Evolutionary conservation across 2,113 vertebrate genomes (phyloP).

Genomic region (Catharus fuscescens): DNA sequence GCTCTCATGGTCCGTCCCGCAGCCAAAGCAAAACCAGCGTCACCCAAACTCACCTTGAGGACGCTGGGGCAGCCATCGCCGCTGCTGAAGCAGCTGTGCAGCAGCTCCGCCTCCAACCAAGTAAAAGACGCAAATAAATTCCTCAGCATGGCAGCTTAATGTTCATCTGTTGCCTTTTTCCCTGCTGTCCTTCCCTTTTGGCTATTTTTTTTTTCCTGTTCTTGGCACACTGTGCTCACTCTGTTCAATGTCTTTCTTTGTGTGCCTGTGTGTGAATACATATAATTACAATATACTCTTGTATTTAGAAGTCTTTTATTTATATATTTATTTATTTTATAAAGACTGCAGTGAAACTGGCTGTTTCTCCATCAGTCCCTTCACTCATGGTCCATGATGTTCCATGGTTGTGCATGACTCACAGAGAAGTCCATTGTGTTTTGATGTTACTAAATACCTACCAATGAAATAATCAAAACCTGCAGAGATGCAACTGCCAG

Average conservation of each 20-base stretch:
- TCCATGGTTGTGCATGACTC: constrained; percentile 62
- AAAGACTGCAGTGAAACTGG: constrained; percentile 81
- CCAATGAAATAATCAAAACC: constrained; percentile 29
- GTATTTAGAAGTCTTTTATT: constrained; percentile 62
- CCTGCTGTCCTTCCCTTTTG: constrained; percentile 74
- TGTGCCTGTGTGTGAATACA: constrained; percentile 76
- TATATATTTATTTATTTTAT: constrained; percentile 61
- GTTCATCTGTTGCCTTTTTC: constrained; percentile 88
- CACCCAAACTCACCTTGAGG: constrained; percentile 96
- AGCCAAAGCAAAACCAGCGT: constrained; percentile 99
- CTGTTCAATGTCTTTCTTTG: constrained; percentile 77
- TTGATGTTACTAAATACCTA: constrained; percentile 52
- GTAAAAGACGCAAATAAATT: constrained; percentile 96
- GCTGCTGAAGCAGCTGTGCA: constrained; percentile 97
- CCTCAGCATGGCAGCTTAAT: constrained; percentile 90
- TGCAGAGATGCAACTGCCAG: neutral
- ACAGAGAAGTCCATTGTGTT: constrained; percentile 53
- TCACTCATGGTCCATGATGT: constrained; percentile 60
- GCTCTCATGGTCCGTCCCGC: constrained; percentile 94
- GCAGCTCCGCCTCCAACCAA: constrained; percentile 98
- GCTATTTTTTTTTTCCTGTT: constrained; percentile 66
- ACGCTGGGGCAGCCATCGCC: constrained; percentile 95
- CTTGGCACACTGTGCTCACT: constrained; percentile 78
- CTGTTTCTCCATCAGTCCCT: constrained; percentile 80
- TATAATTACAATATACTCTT: constrained; percentile 74